These are phyloP conservation scores for Sialia sialis DNA, from an alignment of 2,113 vertebrate genomes.

Conservation along the genomic window DNA sequence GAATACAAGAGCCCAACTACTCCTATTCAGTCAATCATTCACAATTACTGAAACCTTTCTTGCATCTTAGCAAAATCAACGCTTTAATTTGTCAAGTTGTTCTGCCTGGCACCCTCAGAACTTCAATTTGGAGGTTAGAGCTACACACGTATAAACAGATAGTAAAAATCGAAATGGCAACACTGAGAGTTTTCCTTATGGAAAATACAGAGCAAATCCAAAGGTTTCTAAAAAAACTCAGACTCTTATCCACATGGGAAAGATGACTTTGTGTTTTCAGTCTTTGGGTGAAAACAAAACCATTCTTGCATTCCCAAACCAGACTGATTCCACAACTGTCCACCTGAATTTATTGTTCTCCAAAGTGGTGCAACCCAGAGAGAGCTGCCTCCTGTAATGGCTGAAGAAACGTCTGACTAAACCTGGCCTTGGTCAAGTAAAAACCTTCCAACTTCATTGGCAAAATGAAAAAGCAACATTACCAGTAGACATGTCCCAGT, in stretches of 20 bases:
- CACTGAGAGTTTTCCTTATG: background rate
- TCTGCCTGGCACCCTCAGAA: background rate
- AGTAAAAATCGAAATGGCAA: background rate
- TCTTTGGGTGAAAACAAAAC: background rate
- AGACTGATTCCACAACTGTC: background rate
- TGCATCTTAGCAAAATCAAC: background rate
- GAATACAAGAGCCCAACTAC: background rate
- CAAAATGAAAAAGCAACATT: slow-evolving; percentile 13
- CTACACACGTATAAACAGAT: background rate
- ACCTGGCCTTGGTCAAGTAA: background rate
- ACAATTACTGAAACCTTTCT: background rate
- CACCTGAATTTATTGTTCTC: background rate
- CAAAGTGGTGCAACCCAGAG: background rate
- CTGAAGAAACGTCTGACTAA: background rate
- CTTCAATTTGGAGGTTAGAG: background rate
- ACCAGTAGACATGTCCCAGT: slow-evolving; percentile 98
- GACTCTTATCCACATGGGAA: background rate
- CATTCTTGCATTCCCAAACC: background rate
- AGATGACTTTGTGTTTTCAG: background rate
- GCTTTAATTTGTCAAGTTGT: background rate
- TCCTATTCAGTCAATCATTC: background rate
- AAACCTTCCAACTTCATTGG: background rate
- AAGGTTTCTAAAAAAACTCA: background rate
- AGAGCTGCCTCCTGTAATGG: background rate
- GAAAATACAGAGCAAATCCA: background rate